phyloP scores from a whole-genome alignment of 2,888 invertebrate species.

The Lamellibrachia columna region DNA sequence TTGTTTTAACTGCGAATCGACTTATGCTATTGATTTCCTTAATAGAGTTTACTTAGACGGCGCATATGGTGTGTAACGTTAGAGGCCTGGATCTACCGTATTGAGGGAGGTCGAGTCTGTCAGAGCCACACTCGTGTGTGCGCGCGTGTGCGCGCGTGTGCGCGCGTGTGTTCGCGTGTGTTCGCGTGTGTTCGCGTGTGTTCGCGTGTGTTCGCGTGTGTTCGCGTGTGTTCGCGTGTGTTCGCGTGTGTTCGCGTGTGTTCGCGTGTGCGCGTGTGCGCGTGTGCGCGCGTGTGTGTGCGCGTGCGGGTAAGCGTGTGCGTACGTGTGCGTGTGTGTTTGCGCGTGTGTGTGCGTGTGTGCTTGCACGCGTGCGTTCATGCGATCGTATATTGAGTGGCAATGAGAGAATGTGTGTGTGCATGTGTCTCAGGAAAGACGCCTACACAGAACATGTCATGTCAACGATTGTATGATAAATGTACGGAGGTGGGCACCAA shows the following conservation, averaged over 20 bases:
- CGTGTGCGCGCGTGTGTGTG: too few relatives aligned
- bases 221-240: neutral
- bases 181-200: neutral
- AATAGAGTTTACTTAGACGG: conserved; percentile 3
- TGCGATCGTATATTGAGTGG: neutral
- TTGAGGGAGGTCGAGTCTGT: neutral
- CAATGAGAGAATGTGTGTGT: too few relatives aligned
- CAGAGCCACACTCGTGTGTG: neutral
- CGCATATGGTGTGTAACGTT: neutral
- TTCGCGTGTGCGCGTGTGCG: too few relatives aligned
- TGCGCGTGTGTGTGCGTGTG: too few relatives aligned
- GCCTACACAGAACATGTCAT: too few relatives aligned
- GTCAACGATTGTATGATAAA: too few relatives aligned
- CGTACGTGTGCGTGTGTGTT: too few relatives aligned
- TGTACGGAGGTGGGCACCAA: too few relatives aligned
- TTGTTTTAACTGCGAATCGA: conserved; percentile 11
- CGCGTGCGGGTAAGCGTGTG: too few relatives aligned
- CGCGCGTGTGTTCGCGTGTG: neutral
- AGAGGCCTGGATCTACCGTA: neutral
- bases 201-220: too few relatives aligned
- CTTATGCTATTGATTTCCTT: conserved; percentile 16
- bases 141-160: too few relatives aligned
- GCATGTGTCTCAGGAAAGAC: too few relatives aligned
- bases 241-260: neutral
- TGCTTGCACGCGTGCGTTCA: neutral